phyloP scores from a whole-genome alignment of 2,113 vertebrate species.

The Rostratula benghalensis region DNA sequence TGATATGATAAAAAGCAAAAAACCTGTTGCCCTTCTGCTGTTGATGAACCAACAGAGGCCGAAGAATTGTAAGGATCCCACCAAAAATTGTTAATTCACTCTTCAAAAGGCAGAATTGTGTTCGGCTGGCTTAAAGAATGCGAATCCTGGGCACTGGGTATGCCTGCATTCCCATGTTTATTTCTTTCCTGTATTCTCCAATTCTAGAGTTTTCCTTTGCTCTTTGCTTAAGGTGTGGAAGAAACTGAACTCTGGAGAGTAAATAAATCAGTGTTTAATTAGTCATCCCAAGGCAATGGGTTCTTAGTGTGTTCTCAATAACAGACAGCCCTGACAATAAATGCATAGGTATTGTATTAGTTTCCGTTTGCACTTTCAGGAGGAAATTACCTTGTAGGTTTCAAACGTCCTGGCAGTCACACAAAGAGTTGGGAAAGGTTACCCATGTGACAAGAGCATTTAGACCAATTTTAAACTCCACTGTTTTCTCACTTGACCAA shows the following conservation, averaged over 20 bases:
- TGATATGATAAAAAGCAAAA: neutral
- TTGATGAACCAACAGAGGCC: neutral
- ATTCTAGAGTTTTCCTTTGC: neutral
- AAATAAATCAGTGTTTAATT: constrained; percentile 32
- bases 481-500: neutral
- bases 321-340: constrained; percentile 22
- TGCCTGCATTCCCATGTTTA: neutral
- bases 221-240: constrained; percentile 18
- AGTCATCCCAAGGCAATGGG: constrained; percentile 6
- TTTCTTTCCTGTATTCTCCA: neutral
- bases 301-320: neutral
- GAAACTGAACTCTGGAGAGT: constrained; percentile 27
- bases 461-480: neutral
- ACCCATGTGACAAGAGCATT: neutral
- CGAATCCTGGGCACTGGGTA: accelerated
- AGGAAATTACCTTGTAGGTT: neutral
- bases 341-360: neutral
- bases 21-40: neutral
- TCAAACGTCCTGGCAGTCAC: neutral
- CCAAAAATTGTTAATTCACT: neutral
- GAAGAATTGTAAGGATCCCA: neutral
- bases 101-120: neutral
- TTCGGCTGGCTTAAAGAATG: neutral
- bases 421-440: neutral
- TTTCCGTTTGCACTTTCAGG: neutral